phyloP scores from a whole-genome alignment of 2,888 invertebrate species.

The Hedychridium roseum region DNA sequence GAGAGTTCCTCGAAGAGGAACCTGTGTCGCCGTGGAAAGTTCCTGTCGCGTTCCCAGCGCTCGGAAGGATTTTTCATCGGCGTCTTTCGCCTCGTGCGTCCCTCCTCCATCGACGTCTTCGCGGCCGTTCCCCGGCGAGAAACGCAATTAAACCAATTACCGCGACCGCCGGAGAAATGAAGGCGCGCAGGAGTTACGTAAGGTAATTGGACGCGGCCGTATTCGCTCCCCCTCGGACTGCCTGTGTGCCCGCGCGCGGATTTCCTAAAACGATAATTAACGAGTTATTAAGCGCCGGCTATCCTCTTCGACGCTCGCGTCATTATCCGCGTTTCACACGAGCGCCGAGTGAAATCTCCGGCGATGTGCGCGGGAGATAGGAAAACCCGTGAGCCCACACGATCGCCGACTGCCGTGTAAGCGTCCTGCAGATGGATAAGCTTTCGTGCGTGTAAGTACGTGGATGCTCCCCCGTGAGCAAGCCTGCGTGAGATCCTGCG shows the following conservation, averaged over 20 bases:
- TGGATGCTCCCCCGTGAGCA: conserved; percentile 25
- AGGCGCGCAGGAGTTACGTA: conserved; percentile 56
- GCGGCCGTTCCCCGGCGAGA: conserved; percentile 10
- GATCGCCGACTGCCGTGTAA: background rate
- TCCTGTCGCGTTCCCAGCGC: too few relatives aligned
- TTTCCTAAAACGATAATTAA: conserved; percentile 65
- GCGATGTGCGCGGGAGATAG: conserved; percentile 39
- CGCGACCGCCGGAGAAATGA: conserved; percentile 49
- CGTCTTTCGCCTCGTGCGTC: background rate
- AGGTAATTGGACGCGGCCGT: conserved; percentile 47
- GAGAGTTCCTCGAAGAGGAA: background rate
- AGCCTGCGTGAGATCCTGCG: conserved; percentile 34
- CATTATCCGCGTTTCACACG: conserved; percentile 58
- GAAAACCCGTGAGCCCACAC: conserved; percentile 13
- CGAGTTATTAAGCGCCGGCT: conserved; percentile 62
- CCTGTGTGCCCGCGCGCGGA: conserved; percentile 45
- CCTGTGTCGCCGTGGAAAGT: background rate
- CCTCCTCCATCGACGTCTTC: background rate
- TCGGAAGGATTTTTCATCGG: background rate
- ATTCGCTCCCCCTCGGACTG: too few relatives aligned
- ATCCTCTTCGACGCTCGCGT: conserved; percentile 46
- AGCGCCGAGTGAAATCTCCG: conserved; percentile 50
- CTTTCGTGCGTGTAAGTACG: conserved; percentile 17
- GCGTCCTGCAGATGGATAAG: conserved; percentile 13
- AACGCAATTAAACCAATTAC: conserved; percentile 63